A percentile compares a stretch with the other conserved stretches of the same genome.
Conservation (phyloP, 2,888 invertebrate genomes). For the Andrena dorsata region DNA sequence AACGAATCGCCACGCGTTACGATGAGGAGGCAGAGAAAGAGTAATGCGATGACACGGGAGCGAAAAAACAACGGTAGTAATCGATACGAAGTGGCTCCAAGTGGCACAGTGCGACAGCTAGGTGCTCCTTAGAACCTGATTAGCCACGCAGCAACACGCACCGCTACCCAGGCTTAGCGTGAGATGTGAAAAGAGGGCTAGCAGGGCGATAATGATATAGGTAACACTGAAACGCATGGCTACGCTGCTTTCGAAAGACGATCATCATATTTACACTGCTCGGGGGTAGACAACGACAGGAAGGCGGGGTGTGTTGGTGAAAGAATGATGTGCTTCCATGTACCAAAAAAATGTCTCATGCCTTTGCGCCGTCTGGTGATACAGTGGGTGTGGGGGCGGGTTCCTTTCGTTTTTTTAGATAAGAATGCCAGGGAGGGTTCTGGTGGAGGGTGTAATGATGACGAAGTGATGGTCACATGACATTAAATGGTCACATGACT, state of each 20-base stretch:
- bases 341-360: slow-evolving; percentile 60
- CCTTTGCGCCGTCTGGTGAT: slow-evolving; percentile 52
- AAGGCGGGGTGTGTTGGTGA: slow-evolving; percentile 43
- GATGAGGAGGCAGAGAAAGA: slow-evolving; percentile 1
- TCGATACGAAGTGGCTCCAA: slow-evolving; percentile 4
- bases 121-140: slow-evolving; percentile 15
- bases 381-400: slow-evolving; percentile 22
- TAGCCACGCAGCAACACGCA: slow-evolving; percentile 39
- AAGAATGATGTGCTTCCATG: slow-evolving; percentile 62
- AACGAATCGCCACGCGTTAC: not conserved
- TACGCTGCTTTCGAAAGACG: slow-evolving; percentile 10
- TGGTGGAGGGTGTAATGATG: slow-evolving; percentile 71
- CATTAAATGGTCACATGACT: slow-evolving; percentile 85
- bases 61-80: not conserved
- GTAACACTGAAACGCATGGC: slow-evolving; percentile 37
- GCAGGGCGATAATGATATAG: slow-evolving; percentile 22
- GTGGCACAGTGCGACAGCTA: slow-evolving; percentile 7
- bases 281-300: slow-evolving; percentile 33
- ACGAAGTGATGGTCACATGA: slow-evolving; percentile 84
- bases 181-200: slow-evolving; percentile 22
- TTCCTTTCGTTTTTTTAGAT: slow-evolving; percentile 36
- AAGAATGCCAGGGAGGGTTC: slow-evolving; percentile 35
- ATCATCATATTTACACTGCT: slow-evolving; percentile 57
- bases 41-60: not conserved
- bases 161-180: slow-evolving; percentile 38